A percentile compares a stretch with the other conserved stretches of the same genome.
Evolutionary conservation across 2,888 invertebrate species (phyloP).

Genomic region (Perithous albicinctus): DNA sequence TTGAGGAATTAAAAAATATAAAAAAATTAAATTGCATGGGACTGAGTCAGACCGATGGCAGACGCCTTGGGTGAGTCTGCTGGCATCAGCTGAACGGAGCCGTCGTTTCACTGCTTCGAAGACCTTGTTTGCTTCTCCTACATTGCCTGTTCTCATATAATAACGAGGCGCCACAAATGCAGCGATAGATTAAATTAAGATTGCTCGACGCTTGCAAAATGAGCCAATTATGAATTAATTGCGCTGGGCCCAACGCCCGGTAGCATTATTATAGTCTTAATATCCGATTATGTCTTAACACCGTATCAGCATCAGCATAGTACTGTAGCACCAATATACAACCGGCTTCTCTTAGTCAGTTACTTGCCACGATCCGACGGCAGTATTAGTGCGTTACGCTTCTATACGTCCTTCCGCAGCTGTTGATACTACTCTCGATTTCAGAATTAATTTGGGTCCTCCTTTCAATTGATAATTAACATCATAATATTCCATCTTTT

Average conservation of each 20-base stretch:
- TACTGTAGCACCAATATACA: conserved; percentile 54
- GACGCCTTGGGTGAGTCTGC: conserved; percentile 57
- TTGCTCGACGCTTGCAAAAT: conserved; percentile 81
- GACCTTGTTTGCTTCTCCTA: conserved; percentile 69
- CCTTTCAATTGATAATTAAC: conserved; percentile 56
- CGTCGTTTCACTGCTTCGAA: conserved; percentile 61
- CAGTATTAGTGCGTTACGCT: conserved; percentile 15
- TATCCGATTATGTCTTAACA: conserved; percentile 84
- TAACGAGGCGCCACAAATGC: conserved; percentile 80
- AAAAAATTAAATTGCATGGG: conserved; percentile 57
- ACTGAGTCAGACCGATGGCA: conserved; percentile 66
- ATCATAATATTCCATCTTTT: conserved; percentile 15
- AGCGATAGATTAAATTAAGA: conserved; percentile 85
- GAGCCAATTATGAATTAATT: conserved; percentile 85
- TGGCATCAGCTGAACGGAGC: conserved; percentile 60
- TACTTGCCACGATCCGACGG: not conserved
- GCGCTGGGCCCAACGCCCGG: conserved; percentile 74
- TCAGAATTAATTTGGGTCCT: conserved; percentile 57
- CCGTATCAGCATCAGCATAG: conserved; percentile 71
- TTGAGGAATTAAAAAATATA: too few relatives aligned
- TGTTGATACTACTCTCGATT: conserved; percentile 57
- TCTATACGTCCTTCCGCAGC: conserved; percentile 47
- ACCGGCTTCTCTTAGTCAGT: conserved; percentile 62
- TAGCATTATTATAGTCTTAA: conserved; percentile 82
- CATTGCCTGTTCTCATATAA: conserved; percentile 57